Percentiles rank a stretch among this genome's conserved stretches.
phyloP scores from a whole-genome alignment of 1,140 invertebrate species.

The Copidosoma floridanum region DNA sequence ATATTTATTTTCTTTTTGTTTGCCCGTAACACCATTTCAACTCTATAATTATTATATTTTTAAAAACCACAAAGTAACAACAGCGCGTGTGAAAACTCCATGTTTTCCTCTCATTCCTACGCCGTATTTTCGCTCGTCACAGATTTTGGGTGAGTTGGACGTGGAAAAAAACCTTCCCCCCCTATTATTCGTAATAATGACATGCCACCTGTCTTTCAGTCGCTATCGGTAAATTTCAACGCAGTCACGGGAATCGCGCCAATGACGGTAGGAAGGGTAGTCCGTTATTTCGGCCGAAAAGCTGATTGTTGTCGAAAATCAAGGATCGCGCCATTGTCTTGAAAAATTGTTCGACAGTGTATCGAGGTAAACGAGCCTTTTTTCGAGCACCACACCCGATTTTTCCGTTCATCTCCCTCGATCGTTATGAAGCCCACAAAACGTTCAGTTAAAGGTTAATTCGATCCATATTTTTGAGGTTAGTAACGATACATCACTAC shows the following conservation, averaged over 20 bases:
- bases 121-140: neutral
- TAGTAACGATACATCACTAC: no score
- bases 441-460: no score
- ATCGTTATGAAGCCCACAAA: no score
- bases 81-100: neutral
- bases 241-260: constrained; percentile 6
- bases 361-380: no score
- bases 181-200: neutral
- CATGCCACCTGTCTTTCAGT: neutral
- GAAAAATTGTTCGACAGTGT: no score
- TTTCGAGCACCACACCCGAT: no score
- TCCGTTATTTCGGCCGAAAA: neutral
- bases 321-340: neutral
- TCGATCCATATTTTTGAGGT: no score
- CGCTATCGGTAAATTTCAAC: constrained; percentile 9
- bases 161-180: no score
- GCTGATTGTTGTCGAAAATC: constrained; percentile 4
- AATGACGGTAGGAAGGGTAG: constrained; percentile 30
- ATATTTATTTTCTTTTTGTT: constrained; percentile 8
- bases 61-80: neutral
- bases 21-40: constrained; percentile 2
- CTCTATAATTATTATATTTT: constrained; percentile 12
- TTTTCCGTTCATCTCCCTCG: no score
- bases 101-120: neutral
- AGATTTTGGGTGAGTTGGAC: no score